Percentiles rank a stretch among this genome's conserved stretches.
phyloP scores from a whole-genome alignment of 1,140 invertebrate species.

The Drosophila littoralis region DNA sequence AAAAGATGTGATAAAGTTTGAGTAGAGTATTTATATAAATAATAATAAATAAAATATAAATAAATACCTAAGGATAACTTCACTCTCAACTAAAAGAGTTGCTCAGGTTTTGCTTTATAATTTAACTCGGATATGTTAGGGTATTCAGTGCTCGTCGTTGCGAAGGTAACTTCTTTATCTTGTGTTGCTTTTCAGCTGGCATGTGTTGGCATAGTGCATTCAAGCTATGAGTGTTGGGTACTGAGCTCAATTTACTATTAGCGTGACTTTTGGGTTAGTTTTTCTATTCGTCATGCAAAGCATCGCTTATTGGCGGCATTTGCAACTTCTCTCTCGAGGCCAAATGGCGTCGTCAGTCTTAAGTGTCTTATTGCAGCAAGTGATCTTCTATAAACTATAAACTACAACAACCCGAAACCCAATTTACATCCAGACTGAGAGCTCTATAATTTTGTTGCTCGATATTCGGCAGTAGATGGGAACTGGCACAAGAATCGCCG shows the following conservation, averaged over 20 bases:
- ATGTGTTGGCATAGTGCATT: conserved; percentile 61
- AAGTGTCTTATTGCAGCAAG: conserved; percentile 78
- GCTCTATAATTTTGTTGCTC: conserved; percentile 48
- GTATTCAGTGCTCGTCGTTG: not conserved
- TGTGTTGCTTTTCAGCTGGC: conserved; percentile 22
- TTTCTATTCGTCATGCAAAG: conserved; percentile 82
- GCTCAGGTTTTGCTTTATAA: too few species aligned
- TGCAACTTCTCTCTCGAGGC: conserved; percentile 45
- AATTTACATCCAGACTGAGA: conserved; percentile 29
- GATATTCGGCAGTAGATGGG: conserved; percentile 39
- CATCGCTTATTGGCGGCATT: conserved; percentile 66
- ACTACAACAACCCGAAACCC: conserved; percentile 32
- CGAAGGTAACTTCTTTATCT: too few species aligned
- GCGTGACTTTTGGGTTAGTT: conserved; percentile 82
- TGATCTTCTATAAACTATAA: conserved; percentile 71
- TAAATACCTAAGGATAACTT: too few species aligned
- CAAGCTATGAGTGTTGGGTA: conserved; percentile 44
- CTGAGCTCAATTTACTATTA: conserved; percentile 78
- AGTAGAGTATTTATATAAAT: too few species aligned
- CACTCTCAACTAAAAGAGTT: too few species aligned
- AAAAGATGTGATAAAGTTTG: too few species aligned
- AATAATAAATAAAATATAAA: too few species aligned
- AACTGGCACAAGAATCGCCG: conserved; percentile 38
- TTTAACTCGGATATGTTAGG: not conserved
- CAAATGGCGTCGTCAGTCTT: conserved; percentile 56